Base-by-base conservation (phyloP, 2,797 vertebrate species). In the Siniperca obscura region DNA sequence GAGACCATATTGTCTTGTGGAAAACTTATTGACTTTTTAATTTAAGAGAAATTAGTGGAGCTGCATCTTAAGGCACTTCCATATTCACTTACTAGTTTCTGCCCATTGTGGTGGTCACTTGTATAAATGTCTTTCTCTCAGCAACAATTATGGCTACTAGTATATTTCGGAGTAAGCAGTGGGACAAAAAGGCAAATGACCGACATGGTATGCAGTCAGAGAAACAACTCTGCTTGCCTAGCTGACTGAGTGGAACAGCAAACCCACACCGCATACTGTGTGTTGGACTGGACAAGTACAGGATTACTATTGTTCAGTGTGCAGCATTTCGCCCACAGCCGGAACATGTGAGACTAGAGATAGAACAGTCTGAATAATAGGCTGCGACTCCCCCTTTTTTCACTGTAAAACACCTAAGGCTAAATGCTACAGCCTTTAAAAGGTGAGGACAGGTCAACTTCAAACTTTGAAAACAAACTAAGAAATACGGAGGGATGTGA, bases 271-370 rank as follows among this genome's bases (percentile, higher is more conserved):
- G 11, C 76, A 79, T 57, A 70, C 72, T 70, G 83, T 56, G 74
- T 68, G 70, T 22, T 78, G 72, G 69, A 81, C 70, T 55, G 14
- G 21, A 53, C 52, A 55, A 66, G 50, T 19, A 84, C 89, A 92
- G 76, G 40, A 81, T 74, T n/a, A 59, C 74, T 84, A 90, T 92
- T 93, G 87, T 93, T 83, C 77, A 40, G 65, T 11, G 42, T 70
- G 82, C 83, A 70, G 82, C 72, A 74, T 92, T 81, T 87, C 85
- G 25, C 90, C 89, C 83, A 87, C 83, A 75, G 78, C 61, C 62
- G 68, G 64, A 82, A 70, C 64, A 84, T 44, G 67, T 40, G 38
- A 59, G 68, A 67, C 64, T n/a, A 21, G 44, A 76, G 48, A 56
- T 17, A 77, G 10, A 78, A 38, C 62, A 3, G 38, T 12, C 46